Evolutionary conservation across 2,113 vertebrate species (phyloP).

Genomic region (Coryphaenoides rupestris): DNA sequence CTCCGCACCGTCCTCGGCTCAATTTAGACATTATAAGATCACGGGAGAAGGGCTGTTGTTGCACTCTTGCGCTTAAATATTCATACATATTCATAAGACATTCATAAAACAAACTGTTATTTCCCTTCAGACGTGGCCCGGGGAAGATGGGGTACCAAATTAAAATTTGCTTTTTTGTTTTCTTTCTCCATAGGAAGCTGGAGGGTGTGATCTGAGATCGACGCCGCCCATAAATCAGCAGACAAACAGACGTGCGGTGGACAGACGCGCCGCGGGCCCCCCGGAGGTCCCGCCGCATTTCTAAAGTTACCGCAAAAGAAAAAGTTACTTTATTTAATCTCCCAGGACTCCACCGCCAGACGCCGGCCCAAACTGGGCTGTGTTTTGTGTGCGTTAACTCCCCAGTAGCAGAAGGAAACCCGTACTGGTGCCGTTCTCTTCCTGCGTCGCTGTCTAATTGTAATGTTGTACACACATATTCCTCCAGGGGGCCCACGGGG

Average conservation of each 20-base stretch:
- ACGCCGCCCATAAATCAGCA: slow-evolving; percentile 1
- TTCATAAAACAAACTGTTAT: slow-evolving; percentile 33
- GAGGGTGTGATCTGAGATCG: slow-evolving; percentile 20
- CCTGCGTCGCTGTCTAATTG: too few species aligned
- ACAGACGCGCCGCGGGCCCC: not conserved
- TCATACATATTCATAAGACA: slow-evolving; percentile 10
- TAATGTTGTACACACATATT: too few species aligned
- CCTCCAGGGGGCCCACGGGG: too few species aligned
- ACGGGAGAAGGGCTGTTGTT: slow-evolving; percentile 27
- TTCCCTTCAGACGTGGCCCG: slow-evolving; percentile 8
- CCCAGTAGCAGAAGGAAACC: too few species aligned
- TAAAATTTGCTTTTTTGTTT: slow-evolving; percentile 25
- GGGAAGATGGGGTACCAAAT: slow-evolving; percentile 9
- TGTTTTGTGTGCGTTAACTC: too few species aligned
- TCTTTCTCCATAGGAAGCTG: slow-evolving; percentile 29
- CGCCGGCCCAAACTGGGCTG: too few species aligned
- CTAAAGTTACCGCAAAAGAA: too few species aligned
- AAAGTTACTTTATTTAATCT: too few species aligned
- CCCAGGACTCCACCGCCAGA: too few species aligned
- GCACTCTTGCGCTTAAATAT: slow-evolving; percentile 33
- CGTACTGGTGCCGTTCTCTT: too few species aligned
- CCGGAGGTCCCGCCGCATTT: not conserved
- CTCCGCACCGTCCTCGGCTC: not conserved
- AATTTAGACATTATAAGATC: slow-evolving; percentile 33
- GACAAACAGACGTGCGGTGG: not conserved